A percentile compares a stretch with the other conserved stretches of the same genome.
phyloP scores from a whole-genome alignment of 2,797 vertebrate species.

The Corythornis leucogaster region DNA sequence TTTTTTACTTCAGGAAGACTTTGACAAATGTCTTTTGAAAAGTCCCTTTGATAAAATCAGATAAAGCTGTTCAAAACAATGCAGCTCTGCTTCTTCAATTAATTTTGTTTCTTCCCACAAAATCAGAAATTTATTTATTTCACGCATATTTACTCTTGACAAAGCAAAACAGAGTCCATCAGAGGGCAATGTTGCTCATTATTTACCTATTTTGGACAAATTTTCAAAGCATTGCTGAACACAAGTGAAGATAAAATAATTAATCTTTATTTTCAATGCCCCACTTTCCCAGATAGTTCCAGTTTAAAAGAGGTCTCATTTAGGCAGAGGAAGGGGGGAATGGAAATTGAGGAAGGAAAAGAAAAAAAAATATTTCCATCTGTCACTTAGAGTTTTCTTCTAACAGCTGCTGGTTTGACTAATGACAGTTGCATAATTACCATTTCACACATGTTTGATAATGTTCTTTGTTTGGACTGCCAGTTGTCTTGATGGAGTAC shows the following conservation, averaged over 20 bases:
- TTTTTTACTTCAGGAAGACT: not conserved
- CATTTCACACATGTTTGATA: conserved; percentile 32
- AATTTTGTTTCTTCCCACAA: not conserved
- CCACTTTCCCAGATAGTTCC: not conserved
- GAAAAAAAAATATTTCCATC: conserved; percentile 21
- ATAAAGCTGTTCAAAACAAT: not conserved
- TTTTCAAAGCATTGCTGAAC: not conserved
- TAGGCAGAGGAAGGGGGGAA: not conserved
- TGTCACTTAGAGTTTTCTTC: conserved; percentile 41
- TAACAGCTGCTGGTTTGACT: conserved; percentile 49
- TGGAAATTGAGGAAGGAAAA: not conserved
- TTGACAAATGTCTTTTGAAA: too few species aligned
- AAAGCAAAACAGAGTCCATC: not conserved
- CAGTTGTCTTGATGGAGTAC: conserved; percentile 32
- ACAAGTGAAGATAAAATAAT: not conserved
- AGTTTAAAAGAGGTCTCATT: not conserved
- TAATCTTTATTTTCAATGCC: not conserved
- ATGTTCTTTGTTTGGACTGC: conserved; percentile 43
- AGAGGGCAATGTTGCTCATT: not conserved
- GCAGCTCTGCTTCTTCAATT: not conserved
- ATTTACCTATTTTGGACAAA: not conserved
- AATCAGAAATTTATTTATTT: not conserved
- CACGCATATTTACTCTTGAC: not conserved
- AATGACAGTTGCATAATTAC: conserved; percentile 48
- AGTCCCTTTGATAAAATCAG: not conserved